Base-by-base conservation (phyloP, 1,140 invertebrate species). In the Lepidurus packardi region DNA sequence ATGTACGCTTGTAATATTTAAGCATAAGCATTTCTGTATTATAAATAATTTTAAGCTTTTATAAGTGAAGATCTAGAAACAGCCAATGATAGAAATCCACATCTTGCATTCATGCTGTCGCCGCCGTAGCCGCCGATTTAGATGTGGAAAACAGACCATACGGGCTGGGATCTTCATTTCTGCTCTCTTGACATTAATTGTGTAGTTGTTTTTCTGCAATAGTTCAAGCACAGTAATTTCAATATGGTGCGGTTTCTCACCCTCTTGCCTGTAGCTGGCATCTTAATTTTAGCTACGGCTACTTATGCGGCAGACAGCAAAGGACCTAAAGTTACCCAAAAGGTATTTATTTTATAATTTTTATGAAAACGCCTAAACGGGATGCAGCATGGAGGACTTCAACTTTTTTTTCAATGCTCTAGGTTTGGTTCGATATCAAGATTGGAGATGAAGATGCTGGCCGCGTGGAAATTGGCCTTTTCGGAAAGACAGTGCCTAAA, bases 341-440 rank as follows among this genome's bases (percentile, higher is more conserved):
- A 78, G 44, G 78, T 78, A 78, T 45, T 7, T 16, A 16, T 65
- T 21, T 65, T 65, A 65, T 65, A n/a, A n/a, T n/a, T n/a, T 7
- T 21, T n/a, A 7, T 1, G 9, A 65, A 16, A 65, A n/a, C n/a
- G n/a, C n/a, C n/a, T n/a, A n/a, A n/a, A 65, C 8, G 53, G 13
- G 45, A n/a, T 65, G 21, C 16, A 65, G 7, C 53, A 9, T 16
- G 6, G 16, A n/a, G 21, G 7, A 65, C 7, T 16, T 13, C 8
- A 21, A 21, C 53, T 65, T 11, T 21, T 65, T 4, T 65, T 11
- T 65, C 16, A 65, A 10, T 43, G 34, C 34, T 77, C 5, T 84
- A 99, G 95, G 97, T 99, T 45, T 95, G 88, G 87, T 99, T 99
- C 87, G 93, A 97, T 81, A 94, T 99, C 11, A 89, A 87, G 81